Conservation (phyloP, 2,888 invertebrate species). For the Drosophila paramelanica region DNA sequence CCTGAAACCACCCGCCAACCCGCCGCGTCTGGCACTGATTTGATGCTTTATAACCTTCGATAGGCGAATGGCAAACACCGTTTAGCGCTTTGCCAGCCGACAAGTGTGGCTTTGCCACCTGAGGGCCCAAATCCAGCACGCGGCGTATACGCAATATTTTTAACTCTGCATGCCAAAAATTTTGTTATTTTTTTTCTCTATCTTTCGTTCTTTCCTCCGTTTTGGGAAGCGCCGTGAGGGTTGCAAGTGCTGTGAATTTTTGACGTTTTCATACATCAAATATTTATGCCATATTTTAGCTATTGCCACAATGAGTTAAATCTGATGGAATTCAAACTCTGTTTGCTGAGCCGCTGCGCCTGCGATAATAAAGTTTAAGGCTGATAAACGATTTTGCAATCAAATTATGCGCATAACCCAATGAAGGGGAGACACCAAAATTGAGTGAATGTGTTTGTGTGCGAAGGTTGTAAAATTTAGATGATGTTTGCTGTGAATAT, state of each 20-base stretch:
- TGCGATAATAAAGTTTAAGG: conserved; percentile 79
- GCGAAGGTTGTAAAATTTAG: conserved; percentile 36
- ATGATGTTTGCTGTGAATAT: conserved; percentile 10
- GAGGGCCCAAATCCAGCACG: conserved; percentile 58
- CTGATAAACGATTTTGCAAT: conserved; percentile 82
- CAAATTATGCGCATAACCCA: conserved; percentile 78
- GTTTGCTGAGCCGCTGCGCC: conserved; percentile 38
- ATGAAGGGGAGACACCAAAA: conserved; percentile 24
- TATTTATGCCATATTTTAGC: conserved; percentile 79
- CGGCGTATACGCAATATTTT: conserved; percentile 70
- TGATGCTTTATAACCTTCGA: conserved; percentile 84
- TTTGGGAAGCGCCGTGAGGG: conserved; percentile 30
- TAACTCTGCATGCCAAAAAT: conserved; percentile 21
- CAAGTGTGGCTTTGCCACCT: conserved; percentile 75
- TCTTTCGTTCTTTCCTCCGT: conserved; percentile 24
- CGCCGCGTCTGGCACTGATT: conserved; percentile 79
- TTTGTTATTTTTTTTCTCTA: conserved; percentile 11
- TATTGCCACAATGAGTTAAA: conserved; percentile 78
- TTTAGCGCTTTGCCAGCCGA: conserved; percentile 68
- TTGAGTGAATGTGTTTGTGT: conserved; percentile 5
- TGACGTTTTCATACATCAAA: conserved; percentile 70
- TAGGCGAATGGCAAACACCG: conserved; percentile 77
- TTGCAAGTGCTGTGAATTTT: conserved; percentile 40
- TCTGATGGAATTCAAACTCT: conserved; percentile 63
- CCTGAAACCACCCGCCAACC: conserved; percentile 21